Percentiles rank a stretch among this genome's conserved stretches.
These are phyloP conservation scores for Cinclus mexicanus DNA, from an alignment of 2,113 vertebrate genomes.

Conservation along the genomic window DNA sequence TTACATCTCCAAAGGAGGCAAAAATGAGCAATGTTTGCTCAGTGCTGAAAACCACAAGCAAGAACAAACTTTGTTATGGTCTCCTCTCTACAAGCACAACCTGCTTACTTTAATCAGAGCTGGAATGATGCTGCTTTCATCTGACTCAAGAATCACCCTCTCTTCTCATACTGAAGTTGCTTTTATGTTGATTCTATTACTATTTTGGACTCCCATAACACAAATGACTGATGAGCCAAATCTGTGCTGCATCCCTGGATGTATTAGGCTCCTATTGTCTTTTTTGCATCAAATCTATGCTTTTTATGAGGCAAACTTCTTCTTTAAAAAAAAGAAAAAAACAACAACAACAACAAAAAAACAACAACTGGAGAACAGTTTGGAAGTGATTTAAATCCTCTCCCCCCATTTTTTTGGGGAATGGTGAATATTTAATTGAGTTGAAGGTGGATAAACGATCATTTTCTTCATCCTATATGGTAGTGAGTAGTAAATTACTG, in stretches of 20 bases:
- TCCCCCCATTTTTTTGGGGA: slow-evolving; percentile 4
- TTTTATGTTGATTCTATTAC: slow-evolving; percentile 62
- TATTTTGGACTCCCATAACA: slow-evolving; percentile 35
- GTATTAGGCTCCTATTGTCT: slow-evolving; percentile 2
- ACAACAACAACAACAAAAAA: no score
- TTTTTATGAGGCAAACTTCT: neutral
- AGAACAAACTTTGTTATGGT: neutral
- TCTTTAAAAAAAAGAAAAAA: neutral
- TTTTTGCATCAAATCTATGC: neutral
- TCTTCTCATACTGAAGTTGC: neutral
- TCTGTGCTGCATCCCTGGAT: neutral
- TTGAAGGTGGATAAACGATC: slow-evolving; percentile 51
- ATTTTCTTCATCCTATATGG: slow-evolving; percentile 45
- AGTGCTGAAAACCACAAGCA: neutral
- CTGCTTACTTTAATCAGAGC: slow-evolving; percentile 36
- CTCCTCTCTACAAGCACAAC: neutral
- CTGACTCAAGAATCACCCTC: slow-evolving; percentile 32
- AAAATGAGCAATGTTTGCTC: neutral
- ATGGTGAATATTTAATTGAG: slow-evolving; percentile 65
- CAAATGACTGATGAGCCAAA: slow-evolving; percentile 60
- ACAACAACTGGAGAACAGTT: neutral
- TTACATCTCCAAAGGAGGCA: neutral
- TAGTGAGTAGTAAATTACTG: slow-evolving; percentile 47
- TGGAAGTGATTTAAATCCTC: slow-evolving; percentile 54
- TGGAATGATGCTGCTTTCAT: slow-evolving; percentile 15